These are phyloP conservation scores for Mesodorylaimus sp. DNA, from an alignment of 2,888 invertebrate genomes.

Conservation along the genomic window DNA sequence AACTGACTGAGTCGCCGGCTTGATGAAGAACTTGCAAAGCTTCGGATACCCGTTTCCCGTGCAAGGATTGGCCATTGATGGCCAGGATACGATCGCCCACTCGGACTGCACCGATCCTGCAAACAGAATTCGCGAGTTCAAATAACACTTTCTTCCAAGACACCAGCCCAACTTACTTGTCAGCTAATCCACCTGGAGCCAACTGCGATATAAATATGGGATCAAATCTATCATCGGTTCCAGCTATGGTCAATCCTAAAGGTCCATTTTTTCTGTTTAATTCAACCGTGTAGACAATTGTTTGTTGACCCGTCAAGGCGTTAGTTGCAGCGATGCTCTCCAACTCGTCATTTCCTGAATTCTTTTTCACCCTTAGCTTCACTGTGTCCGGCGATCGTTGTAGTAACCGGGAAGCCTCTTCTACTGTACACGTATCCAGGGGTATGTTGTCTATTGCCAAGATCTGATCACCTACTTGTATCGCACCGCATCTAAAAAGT, in stretches of 20 bases:
- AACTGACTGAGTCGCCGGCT: conserved; percentile 53
- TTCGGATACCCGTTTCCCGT: conserved; percentile 60
- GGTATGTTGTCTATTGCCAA: conserved; percentile 68
- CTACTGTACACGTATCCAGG: conserved; percentile 49
- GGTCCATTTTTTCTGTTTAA: conserved; percentile 53
- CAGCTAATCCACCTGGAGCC: conserved; percentile 47
- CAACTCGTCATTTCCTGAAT: neutral
- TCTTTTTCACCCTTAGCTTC: conserved; percentile 34
- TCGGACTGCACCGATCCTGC: conserved; percentile 56
- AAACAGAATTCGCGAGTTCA: conserved; percentile 3
- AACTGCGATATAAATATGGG: conserved; percentile 61
- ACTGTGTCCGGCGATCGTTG: conserved; percentile 36
- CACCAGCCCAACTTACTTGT: conserved; percentile 25
- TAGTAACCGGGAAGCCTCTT: conserved; percentile 37
- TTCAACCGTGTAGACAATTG: conserved; percentile 45
- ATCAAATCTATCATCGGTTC: conserved; percentile 64
- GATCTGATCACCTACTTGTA: conserved; percentile 65
- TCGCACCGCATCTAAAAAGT: conserved; percentile 44
- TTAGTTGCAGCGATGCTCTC: too few relatives aligned
- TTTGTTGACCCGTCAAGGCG: conserved; percentile 8
- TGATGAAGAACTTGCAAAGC: conserved; percentile 61
- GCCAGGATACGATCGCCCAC: conserved; percentile 71
- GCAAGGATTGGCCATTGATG: conserved; percentile 62
- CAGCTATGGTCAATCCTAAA: conserved; percentile 63
- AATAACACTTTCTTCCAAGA: neutral